Conservation (phyloP, 1,140 invertebrate genomes). For the Solenopsis invicta region DNA sequence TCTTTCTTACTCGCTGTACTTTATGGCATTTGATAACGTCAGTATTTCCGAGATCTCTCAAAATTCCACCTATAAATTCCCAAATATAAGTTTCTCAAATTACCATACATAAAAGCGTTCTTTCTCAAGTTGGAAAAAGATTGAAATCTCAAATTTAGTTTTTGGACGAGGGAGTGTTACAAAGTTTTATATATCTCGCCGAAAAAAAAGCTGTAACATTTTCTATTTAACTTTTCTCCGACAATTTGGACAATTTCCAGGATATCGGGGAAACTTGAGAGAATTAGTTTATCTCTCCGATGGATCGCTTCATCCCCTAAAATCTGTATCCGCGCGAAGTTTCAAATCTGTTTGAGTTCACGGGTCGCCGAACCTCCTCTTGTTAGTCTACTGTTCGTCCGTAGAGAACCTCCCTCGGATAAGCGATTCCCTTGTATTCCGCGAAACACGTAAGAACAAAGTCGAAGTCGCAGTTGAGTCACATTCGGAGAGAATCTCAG, state of each 20-base stretch:
- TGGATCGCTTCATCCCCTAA: background rate
- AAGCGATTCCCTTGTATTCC: constrained; percentile 34
- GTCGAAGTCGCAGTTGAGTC: background rate
- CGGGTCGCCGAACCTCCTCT: constrained; percentile 26
- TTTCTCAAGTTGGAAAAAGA: background rate
- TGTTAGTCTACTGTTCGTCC: background rate
- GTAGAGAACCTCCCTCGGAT: too few relatives aligned
- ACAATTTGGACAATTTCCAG: background rate
- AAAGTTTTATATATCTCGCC: background rate
- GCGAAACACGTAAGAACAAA: constrained; percentile 1
- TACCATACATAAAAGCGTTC: background rate
- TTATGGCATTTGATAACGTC: background rate
- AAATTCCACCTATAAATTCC: background rate
- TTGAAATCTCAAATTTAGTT: background rate
- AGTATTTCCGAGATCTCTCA: background rate
- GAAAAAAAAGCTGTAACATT: background rate
- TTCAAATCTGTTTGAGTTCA: constrained; percentile 28
- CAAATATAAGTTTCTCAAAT: too few relatives aligned
- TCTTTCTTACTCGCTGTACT: background rate
- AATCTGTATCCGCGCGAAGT: constrained; percentile 13
- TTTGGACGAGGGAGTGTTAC: too few relatives aligned
- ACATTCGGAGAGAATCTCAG: background rate
- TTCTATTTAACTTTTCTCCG: background rate
- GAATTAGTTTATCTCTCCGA: background rate
- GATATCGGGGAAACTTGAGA: background rate